A percentile compares a stretch with the other conserved stretches of the same genome.
Conservation (phyloP, 2,888 invertebrate genomes). For the Sylvicola fuscatus region DNA sequence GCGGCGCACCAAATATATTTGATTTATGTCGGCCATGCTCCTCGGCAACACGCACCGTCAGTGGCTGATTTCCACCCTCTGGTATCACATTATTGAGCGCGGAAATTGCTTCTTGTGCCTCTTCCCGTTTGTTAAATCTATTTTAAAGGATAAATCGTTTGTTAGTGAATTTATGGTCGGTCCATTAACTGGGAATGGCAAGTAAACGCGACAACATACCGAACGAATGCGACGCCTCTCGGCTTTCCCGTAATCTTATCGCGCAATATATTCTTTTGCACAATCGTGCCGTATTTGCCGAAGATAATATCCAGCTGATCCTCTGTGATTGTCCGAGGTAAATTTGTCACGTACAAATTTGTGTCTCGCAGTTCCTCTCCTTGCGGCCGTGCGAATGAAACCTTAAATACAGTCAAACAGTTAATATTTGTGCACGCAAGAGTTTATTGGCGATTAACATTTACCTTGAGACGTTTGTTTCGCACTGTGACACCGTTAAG, state of each 20-base stretch:
- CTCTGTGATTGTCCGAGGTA: conserved; percentile 70
- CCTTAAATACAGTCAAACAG: conserved; percentile 25
- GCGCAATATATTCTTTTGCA: conserved; percentile 76
- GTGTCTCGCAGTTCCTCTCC: conserved; percentile 86
- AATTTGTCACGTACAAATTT: conserved; percentile 82
- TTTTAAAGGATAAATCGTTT: no score
- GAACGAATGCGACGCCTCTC: conserved; percentile 80
- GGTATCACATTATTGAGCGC: conserved; percentile 68
- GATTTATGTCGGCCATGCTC: conserved; percentile 27
- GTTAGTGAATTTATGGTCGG: no score
- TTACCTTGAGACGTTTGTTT: conserved; percentile 77
- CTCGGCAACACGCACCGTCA: conserved; percentile 42
- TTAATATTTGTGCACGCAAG: no score
- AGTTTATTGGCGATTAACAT: conserved; percentile 1
- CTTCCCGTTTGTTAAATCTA: conserved; percentile 70
- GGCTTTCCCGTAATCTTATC: conserved; percentile 78
- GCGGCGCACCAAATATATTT: conserved; percentile 11
- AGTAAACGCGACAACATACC: conserved; percentile 36
- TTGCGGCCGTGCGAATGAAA: conserved; percentile 79
- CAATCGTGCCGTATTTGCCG: conserved; percentile 72
- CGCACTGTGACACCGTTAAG: conserved; percentile 76
- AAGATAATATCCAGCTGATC: conserved; percentile 69
- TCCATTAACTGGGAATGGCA: no score
- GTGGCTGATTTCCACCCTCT: conserved; percentile 62
- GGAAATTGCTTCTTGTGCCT: conserved; percentile 77